Percentiles rank a stretch among this genome's conserved stretches.
phyloP scores from a whole-genome alignment of 1,140 invertebrate genomes.

The Drosophila guanche region DNA sequence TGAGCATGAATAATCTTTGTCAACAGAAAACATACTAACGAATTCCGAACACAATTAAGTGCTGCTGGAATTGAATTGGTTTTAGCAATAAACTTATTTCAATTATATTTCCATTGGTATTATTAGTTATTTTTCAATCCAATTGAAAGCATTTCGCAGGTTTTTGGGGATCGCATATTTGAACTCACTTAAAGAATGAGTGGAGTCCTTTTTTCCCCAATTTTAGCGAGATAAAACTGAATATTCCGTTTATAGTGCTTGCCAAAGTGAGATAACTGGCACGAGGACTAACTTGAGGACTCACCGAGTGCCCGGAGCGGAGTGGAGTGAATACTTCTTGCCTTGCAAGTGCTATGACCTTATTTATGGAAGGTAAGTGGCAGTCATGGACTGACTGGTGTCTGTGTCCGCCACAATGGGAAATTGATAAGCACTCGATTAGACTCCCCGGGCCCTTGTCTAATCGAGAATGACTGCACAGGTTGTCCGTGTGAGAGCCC shows the following conservation, averaged over 20 bases:
- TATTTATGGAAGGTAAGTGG: slow-evolving; percentile 19
- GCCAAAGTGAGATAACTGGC: not conserved
- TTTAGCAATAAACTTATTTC: too few species aligned
- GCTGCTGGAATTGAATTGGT: too few species aligned
- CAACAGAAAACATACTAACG: too few species aligned
- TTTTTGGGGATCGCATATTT: too few species aligned
- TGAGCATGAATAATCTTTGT: too few species aligned
- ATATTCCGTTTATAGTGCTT: not conserved
- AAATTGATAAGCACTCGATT: slow-evolving; percentile 37
- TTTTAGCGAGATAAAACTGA: too few species aligned
- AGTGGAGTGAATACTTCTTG: slow-evolving; percentile 11
- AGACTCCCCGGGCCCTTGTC: slow-evolving; percentile 24
- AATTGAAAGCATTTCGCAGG: too few species aligned
- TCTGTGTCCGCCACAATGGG: not conserved
- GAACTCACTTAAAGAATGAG: too few species aligned
- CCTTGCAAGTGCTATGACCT: slow-evolving; percentile 23
- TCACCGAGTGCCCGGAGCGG: slow-evolving; percentile 10
- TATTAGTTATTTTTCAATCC: too few species aligned
- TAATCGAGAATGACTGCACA: slow-evolving; percentile 27
- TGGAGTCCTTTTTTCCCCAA: too few species aligned
- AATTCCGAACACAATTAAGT: too few species aligned
- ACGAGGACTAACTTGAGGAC: slow-evolving; percentile 10
- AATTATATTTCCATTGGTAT: too few species aligned
- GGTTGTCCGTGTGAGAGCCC: not conserved
- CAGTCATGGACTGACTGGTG: not conserved